Evolutionary conservation across 2,888 invertebrate genomes (phyloP).

Genomic region (Luffia ferchaultella): DNA sequence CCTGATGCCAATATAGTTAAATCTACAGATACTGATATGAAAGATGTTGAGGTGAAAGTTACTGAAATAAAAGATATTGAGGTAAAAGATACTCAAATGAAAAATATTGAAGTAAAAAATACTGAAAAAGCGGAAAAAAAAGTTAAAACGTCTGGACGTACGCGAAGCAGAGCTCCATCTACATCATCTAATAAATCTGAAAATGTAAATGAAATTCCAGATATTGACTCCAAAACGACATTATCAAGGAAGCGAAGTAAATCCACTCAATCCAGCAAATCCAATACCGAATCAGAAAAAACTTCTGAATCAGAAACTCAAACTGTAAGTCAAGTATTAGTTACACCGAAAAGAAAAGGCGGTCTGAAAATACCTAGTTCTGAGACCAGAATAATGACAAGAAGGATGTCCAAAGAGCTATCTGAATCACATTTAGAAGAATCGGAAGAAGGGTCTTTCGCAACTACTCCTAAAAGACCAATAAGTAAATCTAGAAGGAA

Average conservation of each 20-base stretch:
- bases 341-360: constrained; percentile 7
- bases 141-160: constrained; percentile 10
- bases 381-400: constrained; percentile 36
- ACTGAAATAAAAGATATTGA: neutral
- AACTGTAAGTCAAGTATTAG: constrained; percentile 10
- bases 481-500: constrained; percentile 26
- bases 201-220: neutral
- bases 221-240: neutral
- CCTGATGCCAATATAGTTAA: constrained; percentile 6
- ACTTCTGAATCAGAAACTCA: constrained; percentile 24
- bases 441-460: constrained; percentile 10
- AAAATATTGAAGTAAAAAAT: constrained; percentile 1
- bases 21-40: no score
- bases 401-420: constrained; percentile 44
- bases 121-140: constrained; percentile 5
- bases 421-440: constrained; percentile 30
- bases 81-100: constrained; percentile 1
- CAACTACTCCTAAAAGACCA: constrained; percentile 33
- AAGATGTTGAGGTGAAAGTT: constrained; percentile 14
- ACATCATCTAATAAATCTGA: constrained; percentile 12
- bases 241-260: constrained; percentile 35
- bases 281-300: constrained; percentile 22
- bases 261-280: constrained; percentile 32
- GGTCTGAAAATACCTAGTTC: constrained; percentile 1
- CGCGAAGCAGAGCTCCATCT: constrained; percentile 17